phyloP scores from a whole-genome alignment of 2,113 vertebrate genomes.

The Pseudorectes ferrugineus region DNA sequence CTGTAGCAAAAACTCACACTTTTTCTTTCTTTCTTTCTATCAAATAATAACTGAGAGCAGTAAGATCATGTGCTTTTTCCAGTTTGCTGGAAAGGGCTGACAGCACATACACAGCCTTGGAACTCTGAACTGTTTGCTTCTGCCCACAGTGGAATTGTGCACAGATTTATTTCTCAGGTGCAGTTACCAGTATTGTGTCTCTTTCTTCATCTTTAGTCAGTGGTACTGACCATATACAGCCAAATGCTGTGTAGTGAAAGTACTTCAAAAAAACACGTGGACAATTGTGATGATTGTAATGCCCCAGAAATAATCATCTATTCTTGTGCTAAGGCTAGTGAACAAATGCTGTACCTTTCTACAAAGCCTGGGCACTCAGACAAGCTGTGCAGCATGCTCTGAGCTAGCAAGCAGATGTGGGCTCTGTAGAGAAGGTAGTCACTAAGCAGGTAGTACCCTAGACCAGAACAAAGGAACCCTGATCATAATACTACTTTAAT shows the following conservation, averaged over 20 bases:
- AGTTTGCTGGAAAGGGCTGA: not conserved
- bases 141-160: not conserved
- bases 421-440: not conserved
- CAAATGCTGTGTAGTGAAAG: not conserved
- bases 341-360: not conserved
- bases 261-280: not conserved
- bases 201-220: not conserved
- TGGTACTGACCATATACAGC: not conserved
- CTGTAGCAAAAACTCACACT: not conserved
- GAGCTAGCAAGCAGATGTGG: not conserved
- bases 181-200: not conserved
- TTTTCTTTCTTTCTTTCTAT: not conserved
- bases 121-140: not conserved
- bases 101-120: not conserved
- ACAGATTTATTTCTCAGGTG: not conserved
- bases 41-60: not conserved
- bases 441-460: not conserved
- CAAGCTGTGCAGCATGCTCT: not conserved
- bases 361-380: not conserved
- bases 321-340: not conserved
- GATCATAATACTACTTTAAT: not conserved
- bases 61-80: not conserved
- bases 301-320: not conserved
- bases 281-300: not conserved
- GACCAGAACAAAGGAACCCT: not conserved